A percentile compares a stretch with the other conserved stretches of the same genome.
Conservation (phyloP, 30 jellyfish, hydroid and myxozoan genomes). For the Turritopsis dohrnii region DNA sequence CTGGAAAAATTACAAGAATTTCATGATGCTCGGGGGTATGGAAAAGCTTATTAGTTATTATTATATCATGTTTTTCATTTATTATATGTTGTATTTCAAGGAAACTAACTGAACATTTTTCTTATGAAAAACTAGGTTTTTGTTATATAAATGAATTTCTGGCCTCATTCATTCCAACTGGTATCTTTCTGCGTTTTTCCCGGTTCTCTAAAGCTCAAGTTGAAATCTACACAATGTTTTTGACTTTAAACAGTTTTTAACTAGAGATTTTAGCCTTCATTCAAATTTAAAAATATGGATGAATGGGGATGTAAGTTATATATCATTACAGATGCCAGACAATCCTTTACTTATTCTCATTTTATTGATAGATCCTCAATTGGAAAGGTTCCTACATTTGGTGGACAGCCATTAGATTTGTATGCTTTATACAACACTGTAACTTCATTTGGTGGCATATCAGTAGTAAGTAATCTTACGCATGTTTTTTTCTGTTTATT, state of each 20-base stretch:
- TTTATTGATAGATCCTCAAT: constrained; percentile 45
- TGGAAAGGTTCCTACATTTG: constrained; percentile 74
- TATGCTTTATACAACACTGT: constrained; percentile 77
- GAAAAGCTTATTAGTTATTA: not conserved
- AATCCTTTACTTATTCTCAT: not conserved
- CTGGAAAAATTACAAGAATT: constrained; percentile 75
- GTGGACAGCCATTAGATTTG: constrained; percentile 77
- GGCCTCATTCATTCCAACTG: too few relatives aligned
- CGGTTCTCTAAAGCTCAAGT: too few relatives aligned
- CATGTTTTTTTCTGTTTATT: not conserved
- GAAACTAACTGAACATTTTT: too few relatives aligned
- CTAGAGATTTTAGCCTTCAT: too few relatives aligned
- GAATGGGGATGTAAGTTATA: not conserved
- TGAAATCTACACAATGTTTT: too few relatives aligned
- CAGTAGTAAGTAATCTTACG: constrained; percentile 33
- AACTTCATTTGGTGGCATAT: constrained; percentile 88
- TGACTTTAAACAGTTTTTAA: too few relatives aligned
- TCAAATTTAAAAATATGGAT: not conserved
- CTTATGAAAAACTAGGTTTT: too few relatives aligned
- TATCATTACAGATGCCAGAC: too few relatives aligned
- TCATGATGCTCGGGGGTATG: constrained; percentile 86
- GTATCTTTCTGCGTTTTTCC: too few relatives aligned
- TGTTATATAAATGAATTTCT: too few relatives aligned
- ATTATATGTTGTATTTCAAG: not conserved
- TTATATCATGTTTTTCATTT: not conserved